A percentile compares a stretch with the other conserved stretches of the same genome.
phyloP scores from a whole-genome alignment of 2,113 vertebrate genomes.

The Prunella fulvescens region DNA sequence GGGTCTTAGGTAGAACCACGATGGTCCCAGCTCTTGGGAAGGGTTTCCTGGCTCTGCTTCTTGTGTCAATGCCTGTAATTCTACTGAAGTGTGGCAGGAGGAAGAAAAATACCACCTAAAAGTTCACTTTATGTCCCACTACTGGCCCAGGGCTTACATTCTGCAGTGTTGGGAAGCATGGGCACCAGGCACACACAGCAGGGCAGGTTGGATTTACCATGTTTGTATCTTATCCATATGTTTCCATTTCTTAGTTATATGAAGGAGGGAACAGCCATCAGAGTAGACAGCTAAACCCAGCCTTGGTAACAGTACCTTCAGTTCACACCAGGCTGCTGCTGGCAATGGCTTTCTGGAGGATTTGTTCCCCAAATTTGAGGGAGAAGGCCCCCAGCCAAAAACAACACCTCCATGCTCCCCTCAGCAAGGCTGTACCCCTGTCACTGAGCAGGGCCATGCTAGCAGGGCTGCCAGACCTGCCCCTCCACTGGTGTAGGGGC shows the following conservation, averaged over 20 bases:
- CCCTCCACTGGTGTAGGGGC: not conserved
- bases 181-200: not conserved
- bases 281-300: not conserved
- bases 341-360: not conserved
- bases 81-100: not conserved
- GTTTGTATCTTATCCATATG: not conserved
- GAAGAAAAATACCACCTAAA: not conserved
- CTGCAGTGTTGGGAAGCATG: not conserved
- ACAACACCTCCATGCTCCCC: not conserved
- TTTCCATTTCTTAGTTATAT: not conserved
- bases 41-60: not conserved
- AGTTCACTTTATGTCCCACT: not conserved
- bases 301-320: not conserved
- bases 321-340: not conserved
- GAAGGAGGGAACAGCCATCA: fast-evolving
- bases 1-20: fast-evolving
- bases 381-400: not conserved
- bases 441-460: fast-evolving
- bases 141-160: not conserved
- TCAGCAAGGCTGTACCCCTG: not conserved
- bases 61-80: not conserved
- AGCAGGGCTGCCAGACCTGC: not conserved
- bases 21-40: not conserved
- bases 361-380: not conserved
- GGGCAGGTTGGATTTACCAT: not conserved